These are phyloP conservation scores for Gibbula magus DNA, from an alignment of 2,888 invertebrate genomes.

Conservation along the genomic window DNA sequence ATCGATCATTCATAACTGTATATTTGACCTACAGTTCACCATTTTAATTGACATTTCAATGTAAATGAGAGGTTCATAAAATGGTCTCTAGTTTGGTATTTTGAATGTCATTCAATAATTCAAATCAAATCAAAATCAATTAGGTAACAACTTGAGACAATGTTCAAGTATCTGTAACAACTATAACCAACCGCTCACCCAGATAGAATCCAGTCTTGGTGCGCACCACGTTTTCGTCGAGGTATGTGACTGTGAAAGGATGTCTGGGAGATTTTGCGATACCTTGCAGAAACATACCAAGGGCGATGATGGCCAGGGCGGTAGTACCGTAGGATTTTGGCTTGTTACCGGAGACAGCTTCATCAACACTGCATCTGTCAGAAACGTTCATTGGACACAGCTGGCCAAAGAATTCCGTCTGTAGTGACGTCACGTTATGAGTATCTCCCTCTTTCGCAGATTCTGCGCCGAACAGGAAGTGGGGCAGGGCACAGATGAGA, in stretches of 20 bases:
- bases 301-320: slow-evolving; percentile 44
- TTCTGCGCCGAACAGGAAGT: slow-evolving; percentile 35
- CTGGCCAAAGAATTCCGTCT: too few species aligned
- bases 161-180: too few species aligned
- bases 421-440: neutral
- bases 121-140: too few species aligned
- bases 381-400: neutral
- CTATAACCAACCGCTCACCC: slow-evolving; percentile 45
- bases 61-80: too few species aligned
- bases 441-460: neutral
- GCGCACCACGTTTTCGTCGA: slow-evolving; percentile 52
- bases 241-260: slow-evolving; percentile 48
- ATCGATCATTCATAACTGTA: too few species aligned
- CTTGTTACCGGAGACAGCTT: neutral
- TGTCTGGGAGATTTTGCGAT: slow-evolving; percentile 46
- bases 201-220: slow-evolving; percentile 52
- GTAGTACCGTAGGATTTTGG: neutral
- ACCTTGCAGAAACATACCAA: slow-evolving; percentile 56
- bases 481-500: slow-evolving; percentile 47
- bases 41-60: too few species aligned
- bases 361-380: neutral
- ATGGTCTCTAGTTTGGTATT: too few species aligned
- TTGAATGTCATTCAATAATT: too few species aligned
- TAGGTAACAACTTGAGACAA: too few species aligned
- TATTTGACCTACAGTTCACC: too few species aligned